Percentiles rank a stretch among this genome's conserved stretches.
These are phyloP conservation scores for Speoplatyrhinus poulsoni DNA, from an alignment of 2,113 vertebrate species.

Conservation along the genomic window DNA sequence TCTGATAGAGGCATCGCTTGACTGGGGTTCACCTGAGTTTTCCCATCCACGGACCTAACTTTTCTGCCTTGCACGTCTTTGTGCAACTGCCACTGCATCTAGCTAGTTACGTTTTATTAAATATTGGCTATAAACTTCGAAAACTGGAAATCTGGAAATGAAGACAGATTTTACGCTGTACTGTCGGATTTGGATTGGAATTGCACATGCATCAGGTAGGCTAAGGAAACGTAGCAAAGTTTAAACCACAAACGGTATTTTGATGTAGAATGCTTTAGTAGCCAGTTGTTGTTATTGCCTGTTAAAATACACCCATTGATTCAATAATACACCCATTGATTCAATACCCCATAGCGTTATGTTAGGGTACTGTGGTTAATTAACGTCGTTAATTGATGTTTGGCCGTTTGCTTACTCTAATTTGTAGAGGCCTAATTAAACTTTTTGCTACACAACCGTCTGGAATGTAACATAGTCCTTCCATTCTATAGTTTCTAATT, in stretches of 20 bases:
- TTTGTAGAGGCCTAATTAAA: neutral
- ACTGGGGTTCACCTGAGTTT: constrained; percentile 69
- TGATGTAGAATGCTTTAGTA: neutral
- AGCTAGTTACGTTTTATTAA: constrained; percentile 15
- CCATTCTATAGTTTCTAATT: neutral
- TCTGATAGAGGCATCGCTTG: constrained; percentile 29
- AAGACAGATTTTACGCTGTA: constrained; percentile 82
- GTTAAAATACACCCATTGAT: neutral
- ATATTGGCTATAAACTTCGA: constrained; percentile 39
- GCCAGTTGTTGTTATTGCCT: neutral
- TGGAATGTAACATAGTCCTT: too few relatives aligned
- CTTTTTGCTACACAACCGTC: neutral
- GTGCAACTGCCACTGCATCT: constrained; percentile 18
- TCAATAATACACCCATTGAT: too few relatives aligned
- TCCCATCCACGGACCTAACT: constrained; percentile 45
- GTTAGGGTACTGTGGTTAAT: neutral
- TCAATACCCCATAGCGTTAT: too few relatives aligned
- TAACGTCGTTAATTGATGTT: neutral
- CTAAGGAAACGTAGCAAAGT: constrained; percentile 25
- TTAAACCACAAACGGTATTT: constrained; percentile 28
- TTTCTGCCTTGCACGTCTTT: constrained; percentile 1
- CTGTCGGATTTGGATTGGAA: constrained; percentile 86
- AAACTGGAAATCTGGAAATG: constrained; percentile 84
- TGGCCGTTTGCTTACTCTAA: neutral
- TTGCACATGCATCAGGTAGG: constrained; percentile 87